Conservation (phyloP, 1,140 invertebrate species). For the Acromyrmex echinatior region DNA sequence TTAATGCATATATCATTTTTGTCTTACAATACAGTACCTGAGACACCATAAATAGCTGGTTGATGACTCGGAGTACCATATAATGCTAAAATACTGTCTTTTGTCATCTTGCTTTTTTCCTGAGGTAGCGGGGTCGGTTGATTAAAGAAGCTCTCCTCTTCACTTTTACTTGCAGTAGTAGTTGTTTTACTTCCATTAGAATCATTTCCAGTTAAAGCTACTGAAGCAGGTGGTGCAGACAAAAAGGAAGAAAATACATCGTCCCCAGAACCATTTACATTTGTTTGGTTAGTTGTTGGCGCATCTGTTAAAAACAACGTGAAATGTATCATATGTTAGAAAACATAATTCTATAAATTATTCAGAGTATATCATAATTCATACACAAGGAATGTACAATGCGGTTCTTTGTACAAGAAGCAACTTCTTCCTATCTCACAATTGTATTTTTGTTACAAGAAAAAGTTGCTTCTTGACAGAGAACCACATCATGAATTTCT, state of each 20-base stretch:
- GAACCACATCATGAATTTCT: neutral
- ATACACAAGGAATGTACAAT: neutral
- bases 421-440: neutral
- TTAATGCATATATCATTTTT: neutral
- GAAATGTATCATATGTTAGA: neutral
- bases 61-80: slow-evolving; percentile 89
- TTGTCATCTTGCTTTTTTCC: slow-evolving; percentile 94
- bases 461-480: neutral
- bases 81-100: slow-evolving; percentile 97
- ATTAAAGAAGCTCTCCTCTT: slow-evolving; percentile 96
- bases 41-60: slow-evolving; percentile 79
- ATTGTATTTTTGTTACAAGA: neutral
- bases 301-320: slow-evolving; percentile 79
- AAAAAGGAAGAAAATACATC: slow-evolving; percentile 93
- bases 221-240: slow-evolving; percentile 88
- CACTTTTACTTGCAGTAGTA: slow-evolving; percentile 88
- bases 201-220: slow-evolving; percentile 74
- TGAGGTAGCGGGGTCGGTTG: slow-evolving; percentile 90
- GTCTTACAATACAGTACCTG: slow-evolving; percentile 69
- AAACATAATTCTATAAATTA: neutral
- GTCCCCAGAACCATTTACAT: slow-evolving; percentile 87
- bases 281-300: slow-evolving; percentile 82
- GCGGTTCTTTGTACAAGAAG: neutral
- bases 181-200: slow-evolving; percentile 78
- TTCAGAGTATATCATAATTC: neutral